These are phyloP conservation scores for Anoura caudifer DNA, from an alignment of 2,113 vertebrate species.

Conservation along the genomic window DNA sequence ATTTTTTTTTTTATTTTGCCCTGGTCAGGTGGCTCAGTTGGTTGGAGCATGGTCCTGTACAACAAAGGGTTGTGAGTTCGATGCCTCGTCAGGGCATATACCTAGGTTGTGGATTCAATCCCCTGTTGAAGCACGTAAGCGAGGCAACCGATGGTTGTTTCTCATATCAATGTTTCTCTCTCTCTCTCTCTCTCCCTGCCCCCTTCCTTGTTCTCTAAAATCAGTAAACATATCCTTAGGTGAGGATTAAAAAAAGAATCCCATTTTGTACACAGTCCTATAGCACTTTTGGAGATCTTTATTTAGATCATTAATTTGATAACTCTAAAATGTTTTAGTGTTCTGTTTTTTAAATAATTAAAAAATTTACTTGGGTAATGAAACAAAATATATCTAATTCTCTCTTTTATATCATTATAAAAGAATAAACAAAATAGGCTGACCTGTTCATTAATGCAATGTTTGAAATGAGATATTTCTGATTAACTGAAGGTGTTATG, in stretches of 20 bases:
- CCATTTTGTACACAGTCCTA: neutral
- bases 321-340: neutral
- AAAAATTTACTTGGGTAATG: neutral
- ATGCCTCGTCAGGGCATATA: no score
- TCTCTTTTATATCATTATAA: neutral
- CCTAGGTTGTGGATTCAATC: no score
- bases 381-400: neutral
- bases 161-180: no score
- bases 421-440: neutral
- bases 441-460: neutral
- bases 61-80: no score
- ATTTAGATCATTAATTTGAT: neutral
- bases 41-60: no score
- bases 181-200: no score
- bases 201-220: no score
- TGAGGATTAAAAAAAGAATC: neutral
- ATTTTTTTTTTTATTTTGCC: no score
- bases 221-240: no score
- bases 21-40: no score
- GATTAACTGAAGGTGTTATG: neutral
- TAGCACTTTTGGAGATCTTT: neutral
- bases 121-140: fast-evolving
- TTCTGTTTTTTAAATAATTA: neutral
- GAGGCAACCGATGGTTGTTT: no score
- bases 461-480: neutral